Evolutionary conservation across 2,797 vertebrate genomes (phyloP).

Genomic region (Rhinichthys osculus): DNA sequence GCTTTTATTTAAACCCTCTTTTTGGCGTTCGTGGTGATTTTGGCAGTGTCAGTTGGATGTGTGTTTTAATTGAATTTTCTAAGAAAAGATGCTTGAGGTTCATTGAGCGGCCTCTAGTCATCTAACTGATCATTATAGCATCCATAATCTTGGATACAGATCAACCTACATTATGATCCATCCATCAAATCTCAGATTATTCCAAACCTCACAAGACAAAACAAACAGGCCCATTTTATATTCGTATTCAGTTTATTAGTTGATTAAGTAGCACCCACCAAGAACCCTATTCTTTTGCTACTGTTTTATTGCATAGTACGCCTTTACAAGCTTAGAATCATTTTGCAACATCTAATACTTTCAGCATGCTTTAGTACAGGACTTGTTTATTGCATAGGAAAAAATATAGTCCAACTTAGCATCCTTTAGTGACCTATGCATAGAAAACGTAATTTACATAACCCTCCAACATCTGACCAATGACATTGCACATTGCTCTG

Average conservation of each 20-base stretch:
- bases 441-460: not conserved
- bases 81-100: conserved; percentile 19
- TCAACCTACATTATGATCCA: not conserved
- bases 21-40: conserved; percentile 6
- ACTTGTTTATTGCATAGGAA: conserved; percentile 7
- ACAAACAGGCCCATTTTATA: not conserved
- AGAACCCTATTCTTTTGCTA: not conserved
- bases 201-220: not conserved
- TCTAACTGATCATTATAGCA: not conserved
- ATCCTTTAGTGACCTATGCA: not conserved
- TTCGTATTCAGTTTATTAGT: not conserved
- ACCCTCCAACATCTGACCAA: conserved; percentile 14
- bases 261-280: not conserved
- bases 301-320: not conserved
- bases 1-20: conserved; percentile 11
- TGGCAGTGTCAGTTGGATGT: not conserved
- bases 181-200: not conserved
- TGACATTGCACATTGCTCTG: conserved; percentile 3
- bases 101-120: not conserved
- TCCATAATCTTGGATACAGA: not conserved
- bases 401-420: not conserved
- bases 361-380: not conserved
- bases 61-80: not conserved
- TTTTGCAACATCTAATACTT: not conserved
- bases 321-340: not conserved